These are phyloP conservation scores for Drosophila funebris DNA, from an alignment of 1,140 invertebrate genomes.

Conservation along the genomic window DNA sequence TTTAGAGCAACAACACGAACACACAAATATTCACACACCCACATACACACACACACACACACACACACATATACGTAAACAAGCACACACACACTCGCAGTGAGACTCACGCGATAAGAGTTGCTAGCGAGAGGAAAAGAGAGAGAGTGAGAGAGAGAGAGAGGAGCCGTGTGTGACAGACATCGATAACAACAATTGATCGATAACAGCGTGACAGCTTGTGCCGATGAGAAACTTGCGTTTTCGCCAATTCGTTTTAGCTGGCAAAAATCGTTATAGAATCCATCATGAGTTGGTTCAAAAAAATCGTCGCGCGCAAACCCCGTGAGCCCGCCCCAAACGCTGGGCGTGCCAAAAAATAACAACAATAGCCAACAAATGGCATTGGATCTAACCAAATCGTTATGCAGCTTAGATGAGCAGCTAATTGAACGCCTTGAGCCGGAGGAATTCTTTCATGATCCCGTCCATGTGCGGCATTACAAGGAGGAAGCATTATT, in stretches of 20 bases:
- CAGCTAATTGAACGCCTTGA: slow-evolving; percentile 66
- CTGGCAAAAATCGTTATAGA: slow-evolving; percentile 86
- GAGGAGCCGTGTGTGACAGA: neutral
- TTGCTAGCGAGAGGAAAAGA: neutral
- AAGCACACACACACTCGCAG: neutral
- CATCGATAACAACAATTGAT: slow-evolving; percentile 7
- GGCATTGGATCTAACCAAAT: slow-evolving; percentile 43
- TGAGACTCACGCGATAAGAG: neutral
- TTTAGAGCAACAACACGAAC: slow-evolving; percentile 64
- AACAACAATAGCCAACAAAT: neutral
- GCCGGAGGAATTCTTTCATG: slow-evolving; percentile 79
- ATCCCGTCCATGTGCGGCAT: slow-evolving; percentile 75
- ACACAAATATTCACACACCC: neutral
- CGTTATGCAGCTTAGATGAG: slow-evolving; percentile 54
- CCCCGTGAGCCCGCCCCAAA: slow-evolving; percentile 79
- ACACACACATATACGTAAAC: neutral
- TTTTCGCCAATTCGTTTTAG: slow-evolving; percentile 86
- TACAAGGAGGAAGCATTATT: slow-evolving; percentile 77
- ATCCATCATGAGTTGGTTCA: slow-evolving; percentile 87
- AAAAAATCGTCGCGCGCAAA: slow-evolving; percentile 86
- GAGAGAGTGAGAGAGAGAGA: neutral
- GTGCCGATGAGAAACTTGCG: slow-evolving; percentile 87
- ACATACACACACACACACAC: neutral
- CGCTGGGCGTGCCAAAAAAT: neutral
- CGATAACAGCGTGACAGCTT: slow-evolving; percentile 37